These are phyloP conservation scores for Eulemur albifrons DNA, from an alignment of 2,797 vertebrate genomes.

Conservation along the genomic window DNA sequence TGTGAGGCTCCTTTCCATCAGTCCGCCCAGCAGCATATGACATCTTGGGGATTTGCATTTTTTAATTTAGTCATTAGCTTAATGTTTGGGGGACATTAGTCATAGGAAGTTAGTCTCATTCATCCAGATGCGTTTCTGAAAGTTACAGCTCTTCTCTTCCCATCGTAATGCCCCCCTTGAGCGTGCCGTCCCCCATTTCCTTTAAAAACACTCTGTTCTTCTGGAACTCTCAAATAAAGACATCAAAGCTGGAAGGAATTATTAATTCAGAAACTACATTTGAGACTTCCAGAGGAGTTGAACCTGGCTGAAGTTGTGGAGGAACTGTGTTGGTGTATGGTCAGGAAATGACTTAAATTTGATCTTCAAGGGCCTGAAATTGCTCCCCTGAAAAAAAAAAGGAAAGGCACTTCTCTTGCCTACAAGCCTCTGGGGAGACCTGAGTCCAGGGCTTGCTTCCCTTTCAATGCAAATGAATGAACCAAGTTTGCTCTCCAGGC, in stretches of 20 bases:
- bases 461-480: conserved; percentile 50
- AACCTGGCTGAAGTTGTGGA: conserved; percentile 58
- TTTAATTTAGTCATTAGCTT: conserved; percentile 85
- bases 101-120: conserved; percentile 79
- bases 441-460: conserved; percentile 64
- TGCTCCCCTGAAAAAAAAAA: conserved; percentile 73
- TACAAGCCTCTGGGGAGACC: conserved; percentile 63
- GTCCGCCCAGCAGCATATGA: conserved; percentile 82
- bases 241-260: conserved; percentile 69
- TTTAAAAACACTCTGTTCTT: conserved; percentile 68
- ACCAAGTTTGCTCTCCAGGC: conserved; percentile 7
- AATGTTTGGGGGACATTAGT: conserved; percentile 83
- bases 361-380: conserved; percentile 74
- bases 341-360: conserved; percentile 79
- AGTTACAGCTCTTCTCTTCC: conserved; percentile 60
- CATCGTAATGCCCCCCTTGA: conserved; percentile 61
- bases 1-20: conserved; percentile 79
- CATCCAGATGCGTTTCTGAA: conserved; percentile 71
- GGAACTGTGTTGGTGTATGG: conserved; percentile 40
- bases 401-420: conserved; percentile 66
- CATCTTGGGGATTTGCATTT: conserved; percentile 86
- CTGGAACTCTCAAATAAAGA: conserved; percentile 72
- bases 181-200: conserved; percentile 63
- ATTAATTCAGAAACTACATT: conserved; percentile 70
- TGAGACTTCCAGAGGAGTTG: conserved; percentile 67